Evolutionary conservation across 2,113 vertebrate species (phyloP), one percentile per base, ranked within the genome.

Genomic region (Haplochromis vanheusdeni): DNA sequence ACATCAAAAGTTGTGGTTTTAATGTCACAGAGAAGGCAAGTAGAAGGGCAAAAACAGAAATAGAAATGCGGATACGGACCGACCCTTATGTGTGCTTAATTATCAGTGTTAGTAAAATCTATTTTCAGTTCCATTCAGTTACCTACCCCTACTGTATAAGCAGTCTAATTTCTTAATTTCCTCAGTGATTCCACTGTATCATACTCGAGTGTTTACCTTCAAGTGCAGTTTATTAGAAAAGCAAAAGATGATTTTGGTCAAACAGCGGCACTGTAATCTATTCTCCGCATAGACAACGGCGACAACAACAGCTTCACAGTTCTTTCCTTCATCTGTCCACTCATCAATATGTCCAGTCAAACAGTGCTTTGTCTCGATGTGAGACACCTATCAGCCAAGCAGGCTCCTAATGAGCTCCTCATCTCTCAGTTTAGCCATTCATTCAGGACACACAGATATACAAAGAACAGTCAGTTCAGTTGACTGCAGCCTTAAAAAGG

Each of bases 371-470:
- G 94, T 93, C 65, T 90, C 14, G 2, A 14, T 79, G 80, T 10
- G 86, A 91, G 89, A 90, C 55, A 40, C 80, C 79, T 82, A 51
- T 88, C 82, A 70, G 82, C 17, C 6, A 10, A 47, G 81, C 88
- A 85, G 81, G 80, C 89, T 89, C 79, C 84, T 92, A 93, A 94
- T 91, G 90, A 95, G 90, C 45, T 85, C 85, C 37, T 88, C 86
- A 68, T 87, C 80, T 86, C 87, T 82, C 58, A 81, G 84, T 83
- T 81, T 70, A 60, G 47, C 60, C 65, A 77, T 79, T 79, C 62
- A 77, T 52, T 88, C 12, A 60, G 45, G 60, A 80, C 56, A 80
- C 56, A 70, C 37, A 73, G 13, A 73, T n/a, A 65, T 21, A 84
- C 52, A 87, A 60, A 82, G 21, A 60, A 80, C 82, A 86, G 77